These are phyloP conservation scores for Oostethus manadensis DNA, from an alignment of 2,113 vertebrate species.

Conservation along the genomic window DNA sequence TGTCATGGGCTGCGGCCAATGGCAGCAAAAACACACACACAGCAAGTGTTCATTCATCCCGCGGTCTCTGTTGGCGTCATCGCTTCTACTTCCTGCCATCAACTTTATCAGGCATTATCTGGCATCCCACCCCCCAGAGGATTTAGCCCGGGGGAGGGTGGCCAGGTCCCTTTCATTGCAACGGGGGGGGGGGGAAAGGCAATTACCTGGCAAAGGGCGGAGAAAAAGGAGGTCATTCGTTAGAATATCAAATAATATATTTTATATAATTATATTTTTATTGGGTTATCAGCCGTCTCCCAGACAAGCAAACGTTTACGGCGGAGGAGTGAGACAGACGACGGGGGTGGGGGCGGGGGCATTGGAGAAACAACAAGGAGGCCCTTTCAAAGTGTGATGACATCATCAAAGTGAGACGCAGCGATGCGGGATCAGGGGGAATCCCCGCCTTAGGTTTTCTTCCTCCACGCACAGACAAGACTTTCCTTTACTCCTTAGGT, in stretches of 20 bases:
- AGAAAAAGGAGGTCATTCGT: slow-evolving; percentile 47
- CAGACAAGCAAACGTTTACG: background rate
- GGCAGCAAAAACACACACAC: slow-evolving; percentile 15
- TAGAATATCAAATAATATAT: slow-evolving; percentile 38
- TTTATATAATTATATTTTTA: too few relatives aligned
- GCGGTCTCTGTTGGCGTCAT: background rate
- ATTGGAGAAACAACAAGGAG: slow-evolving; percentile 38
- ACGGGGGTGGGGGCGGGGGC: slow-evolving; percentile 7
- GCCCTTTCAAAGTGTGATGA: slow-evolving; percentile 55
- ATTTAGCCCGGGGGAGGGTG: slow-evolving; percentile 6
- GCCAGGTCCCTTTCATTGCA: slow-evolving; percentile 45
- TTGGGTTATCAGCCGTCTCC: background rate
- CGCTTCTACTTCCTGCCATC: background rate
- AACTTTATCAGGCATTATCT: slow-evolving; percentile 19
- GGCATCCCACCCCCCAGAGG: slow-evolving; percentile 23
- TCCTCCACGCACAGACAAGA: slow-evolving; percentile 25
- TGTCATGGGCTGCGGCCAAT: background rate
- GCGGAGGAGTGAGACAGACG: slow-evolving; percentile 10
- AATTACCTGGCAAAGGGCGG: slow-evolving; percentile 44
- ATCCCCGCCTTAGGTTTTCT: slow-evolving; percentile 29
- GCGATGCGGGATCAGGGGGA: slow-evolving; percentile 39
- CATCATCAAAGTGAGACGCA: slow-evolving; percentile 64
- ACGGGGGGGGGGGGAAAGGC: slow-evolving; percentile 36
- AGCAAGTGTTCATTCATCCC: background rate
- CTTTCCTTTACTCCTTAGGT: background rate